These are phyloP conservation scores for Stegostoma tigrinum DNA, from an alignment of 2,113 vertebrate species.

Conservation along the genomic window DNA sequence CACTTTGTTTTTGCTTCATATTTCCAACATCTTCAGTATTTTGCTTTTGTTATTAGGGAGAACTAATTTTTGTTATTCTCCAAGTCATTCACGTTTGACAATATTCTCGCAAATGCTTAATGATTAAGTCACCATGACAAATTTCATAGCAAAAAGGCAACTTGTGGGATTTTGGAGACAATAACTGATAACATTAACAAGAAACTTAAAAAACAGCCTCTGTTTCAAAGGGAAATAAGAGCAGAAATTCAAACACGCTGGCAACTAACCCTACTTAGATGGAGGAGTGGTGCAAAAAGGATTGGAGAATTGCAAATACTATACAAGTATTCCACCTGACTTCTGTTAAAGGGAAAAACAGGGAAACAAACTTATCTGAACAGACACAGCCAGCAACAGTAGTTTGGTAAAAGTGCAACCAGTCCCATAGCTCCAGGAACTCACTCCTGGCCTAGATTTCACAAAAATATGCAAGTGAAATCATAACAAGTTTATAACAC, in stretches of 20 bases:
- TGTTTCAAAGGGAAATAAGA: background rate
- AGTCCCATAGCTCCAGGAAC: too few relatives aligned
- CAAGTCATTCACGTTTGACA: background rate
- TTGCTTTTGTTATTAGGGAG: too few relatives aligned
- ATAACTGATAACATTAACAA: background rate
- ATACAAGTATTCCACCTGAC: background rate
- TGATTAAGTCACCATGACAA: background rate
- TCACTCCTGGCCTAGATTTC: too few relatives aligned
- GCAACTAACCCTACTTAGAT: too few relatives aligned
- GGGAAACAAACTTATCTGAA: too few relatives aligned
- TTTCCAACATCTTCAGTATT: too few relatives aligned
- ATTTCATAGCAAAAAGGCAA: background rate
- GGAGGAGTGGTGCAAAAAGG: background rate
- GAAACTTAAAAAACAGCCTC: background rate
- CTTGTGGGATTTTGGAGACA: background rate
- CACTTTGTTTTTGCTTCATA: too few relatives aligned
- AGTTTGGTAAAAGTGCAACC: too few relatives aligned
- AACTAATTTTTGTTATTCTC: background rate
- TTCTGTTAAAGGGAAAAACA: too few relatives aligned
- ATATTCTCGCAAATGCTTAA: background rate
- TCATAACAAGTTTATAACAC: too few relatives aligned
- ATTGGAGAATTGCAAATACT: background rate
- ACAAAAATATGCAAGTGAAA: too few relatives aligned
- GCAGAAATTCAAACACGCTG: background rate
- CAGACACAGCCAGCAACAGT: too few relatives aligned